These are phyloP conservation scores for Argyresthia albistria DNA, from an alignment of 2,888 invertebrate species.

Conservation along the genomic window DNA sequence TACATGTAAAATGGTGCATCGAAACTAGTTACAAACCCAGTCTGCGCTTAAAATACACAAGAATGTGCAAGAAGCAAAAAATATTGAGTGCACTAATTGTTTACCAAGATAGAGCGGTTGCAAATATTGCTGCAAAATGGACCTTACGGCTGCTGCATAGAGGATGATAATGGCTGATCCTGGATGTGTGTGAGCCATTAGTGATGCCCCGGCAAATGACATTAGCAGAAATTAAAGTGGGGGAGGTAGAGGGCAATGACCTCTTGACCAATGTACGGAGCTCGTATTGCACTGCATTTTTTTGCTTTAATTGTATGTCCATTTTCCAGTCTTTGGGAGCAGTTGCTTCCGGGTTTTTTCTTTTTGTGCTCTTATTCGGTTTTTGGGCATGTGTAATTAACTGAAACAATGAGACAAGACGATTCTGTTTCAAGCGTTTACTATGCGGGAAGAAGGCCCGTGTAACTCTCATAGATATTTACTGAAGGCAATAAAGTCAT, in stretches of 20 bases:
- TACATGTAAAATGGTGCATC: background rate
- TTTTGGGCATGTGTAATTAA: too few relatives aligned
- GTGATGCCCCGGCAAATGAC: conserved; percentile 36
- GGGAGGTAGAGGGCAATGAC: background rate
- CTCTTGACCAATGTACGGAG: conserved; percentile 3
- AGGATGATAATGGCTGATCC: background rate
- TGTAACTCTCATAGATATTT: too few relatives aligned
- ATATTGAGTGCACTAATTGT: background rate
- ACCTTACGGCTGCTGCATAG: background rate
- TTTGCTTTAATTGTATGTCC: too few relatives aligned
- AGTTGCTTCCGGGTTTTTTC: too few relatives aligned
- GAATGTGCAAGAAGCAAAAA: too few relatives aligned
- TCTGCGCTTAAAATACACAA: background rate
- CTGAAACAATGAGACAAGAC: too few relatives aligned
- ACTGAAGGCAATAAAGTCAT: too few relatives aligned
- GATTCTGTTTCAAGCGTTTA: too few relatives aligned
- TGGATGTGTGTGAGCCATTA: background rate
- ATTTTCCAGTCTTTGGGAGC: too few relatives aligned
- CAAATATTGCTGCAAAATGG: background rate
- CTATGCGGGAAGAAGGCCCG: too few relatives aligned
- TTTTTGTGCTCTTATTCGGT: too few relatives aligned
- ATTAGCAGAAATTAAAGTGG: conserved; percentile 26
- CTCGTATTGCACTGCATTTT: background rate
- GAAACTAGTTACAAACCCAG: too few relatives aligned
- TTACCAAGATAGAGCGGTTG: background rate